phyloP scores from a whole-genome alignment of 2,113 vertebrate species.

The Caranx ignobilis region DNA sequence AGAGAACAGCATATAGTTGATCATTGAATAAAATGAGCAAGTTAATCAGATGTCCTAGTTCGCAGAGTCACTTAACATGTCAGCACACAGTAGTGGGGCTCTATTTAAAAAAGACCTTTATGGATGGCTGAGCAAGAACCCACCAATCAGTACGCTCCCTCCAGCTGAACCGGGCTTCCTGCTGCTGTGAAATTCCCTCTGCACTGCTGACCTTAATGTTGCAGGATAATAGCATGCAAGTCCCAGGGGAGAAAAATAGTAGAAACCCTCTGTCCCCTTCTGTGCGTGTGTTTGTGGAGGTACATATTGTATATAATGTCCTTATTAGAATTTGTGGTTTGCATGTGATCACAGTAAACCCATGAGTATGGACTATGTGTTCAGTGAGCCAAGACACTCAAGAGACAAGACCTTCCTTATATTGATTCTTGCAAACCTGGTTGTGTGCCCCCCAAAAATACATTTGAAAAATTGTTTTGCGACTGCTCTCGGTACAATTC shows the following conservation, averaged over 20 bases:
- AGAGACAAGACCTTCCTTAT: neutral
- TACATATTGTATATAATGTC: slow-evolving; percentile 12
- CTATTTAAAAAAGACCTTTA: slow-evolving; percentile 65
- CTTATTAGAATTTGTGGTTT: slow-evolving; percentile 20
- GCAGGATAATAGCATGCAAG: slow-evolving; percentile 66
- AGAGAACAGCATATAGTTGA: neutral
- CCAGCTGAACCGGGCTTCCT: slow-evolving; percentile 57
- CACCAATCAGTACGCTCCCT: slow-evolving; percentile 65
- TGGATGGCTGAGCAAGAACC: slow-evolving; percentile 76
- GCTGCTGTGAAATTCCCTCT: slow-evolving; percentile 56
- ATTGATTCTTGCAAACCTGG: slow-evolving; percentile 41
- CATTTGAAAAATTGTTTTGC: slow-evolving; percentile 26
- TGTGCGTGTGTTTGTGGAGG: slow-evolving; percentile 12
- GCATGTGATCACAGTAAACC: slow-evolving; percentile 12
- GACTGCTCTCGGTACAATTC: slow-evolving; percentile 25
- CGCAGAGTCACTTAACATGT: slow-evolving; percentile 27
- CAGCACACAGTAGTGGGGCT: slow-evolving; percentile 34
- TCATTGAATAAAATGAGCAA: neutral
- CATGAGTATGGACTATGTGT: neutral
- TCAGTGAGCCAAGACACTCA: neutral
- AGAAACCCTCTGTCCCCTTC: slow-evolving; percentile 29
- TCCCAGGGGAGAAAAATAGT: slow-evolving; percentile 49
- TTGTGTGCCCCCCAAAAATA: slow-evolving; percentile 36
- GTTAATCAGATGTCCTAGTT: slow-evolving; percentile 25
- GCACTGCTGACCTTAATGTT: slow-evolving; percentile 66